phyloP scores from a whole-genome alignment of 2,888 invertebrate genomes.

The Drosophila demipolita region DNA sequence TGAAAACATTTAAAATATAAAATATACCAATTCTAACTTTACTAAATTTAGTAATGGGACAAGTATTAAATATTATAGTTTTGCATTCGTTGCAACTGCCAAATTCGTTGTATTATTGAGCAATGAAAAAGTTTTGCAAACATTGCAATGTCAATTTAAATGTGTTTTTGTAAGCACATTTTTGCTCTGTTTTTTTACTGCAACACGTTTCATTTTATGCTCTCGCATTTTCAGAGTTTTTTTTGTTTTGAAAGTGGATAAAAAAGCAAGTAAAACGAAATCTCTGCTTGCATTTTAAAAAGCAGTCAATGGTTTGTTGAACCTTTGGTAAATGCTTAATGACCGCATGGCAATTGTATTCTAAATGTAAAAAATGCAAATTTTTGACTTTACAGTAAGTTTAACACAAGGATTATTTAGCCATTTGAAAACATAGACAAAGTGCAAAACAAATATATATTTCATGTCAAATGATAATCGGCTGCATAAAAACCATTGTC shows the following conservation, averaged over 20 bases:
- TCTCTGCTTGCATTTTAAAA: constrained; percentile 45
- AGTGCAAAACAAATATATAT: neutral
- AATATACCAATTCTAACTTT: neutral
- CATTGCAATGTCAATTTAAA: constrained; percentile 30
- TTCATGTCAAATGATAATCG: neutral
- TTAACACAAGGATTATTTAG: constrained; percentile 8
- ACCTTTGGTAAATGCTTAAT: constrained; percentile 36
- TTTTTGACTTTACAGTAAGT: constrained; percentile 5
- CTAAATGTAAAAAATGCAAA: constrained; percentile 13
- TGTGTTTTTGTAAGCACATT: constrained; percentile 22
- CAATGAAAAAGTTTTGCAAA: neutral
- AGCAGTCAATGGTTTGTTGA: constrained; percentile 52
- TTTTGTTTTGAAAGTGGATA: constrained; percentile 46
- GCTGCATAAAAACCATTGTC: neutral
- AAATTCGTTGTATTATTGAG: neutral
- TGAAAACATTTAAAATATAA: neutral
- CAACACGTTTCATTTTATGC: constrained; percentile 32
- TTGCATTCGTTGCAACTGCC: too few relatives aligned
- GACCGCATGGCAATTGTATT: constrained; percentile 13
- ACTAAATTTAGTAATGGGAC: neutral
- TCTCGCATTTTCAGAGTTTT: constrained; percentile 29
- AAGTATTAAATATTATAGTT: neutral
- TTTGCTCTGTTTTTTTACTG: constrained; percentile 16
- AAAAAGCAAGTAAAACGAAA: constrained; percentile 26
- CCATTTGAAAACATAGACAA: neutral